A percentile compares a stretch with the other conserved stretches of the same genome.
These are phyloP conservation scores for Himalopsyche kuldschensis DNA, from an alignment of 2,888 invertebrate genomes.

Conservation along the genomic window DNA sequence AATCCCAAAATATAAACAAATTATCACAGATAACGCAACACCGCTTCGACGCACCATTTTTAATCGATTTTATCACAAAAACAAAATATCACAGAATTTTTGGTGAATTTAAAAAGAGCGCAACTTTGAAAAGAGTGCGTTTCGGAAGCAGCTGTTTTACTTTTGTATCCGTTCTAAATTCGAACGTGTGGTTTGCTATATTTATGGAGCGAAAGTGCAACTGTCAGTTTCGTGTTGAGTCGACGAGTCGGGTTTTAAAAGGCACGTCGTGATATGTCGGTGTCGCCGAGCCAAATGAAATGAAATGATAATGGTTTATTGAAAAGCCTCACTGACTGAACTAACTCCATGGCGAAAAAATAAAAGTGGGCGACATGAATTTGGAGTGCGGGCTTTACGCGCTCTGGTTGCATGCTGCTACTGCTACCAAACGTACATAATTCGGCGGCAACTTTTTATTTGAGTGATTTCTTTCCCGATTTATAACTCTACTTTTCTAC, in stretches of 20 bases:
- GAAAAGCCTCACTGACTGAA: conserved; percentile 34
- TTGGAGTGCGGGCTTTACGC: conserved; percentile 11
- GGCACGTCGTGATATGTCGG: conserved; percentile 29
- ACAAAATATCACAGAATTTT: background rate
- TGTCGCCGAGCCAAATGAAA: conserved; percentile 22
- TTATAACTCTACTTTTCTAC: too few species aligned
- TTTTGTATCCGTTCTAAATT: background rate
- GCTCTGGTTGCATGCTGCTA: conserved; percentile 7
- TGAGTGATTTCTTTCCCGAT: too few species aligned
- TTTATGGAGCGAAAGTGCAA: conserved; percentile 25
- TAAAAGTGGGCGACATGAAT: conserved; percentile 28
- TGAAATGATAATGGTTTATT: conserved; percentile 14
- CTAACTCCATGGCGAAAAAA: conserved; percentile 24
- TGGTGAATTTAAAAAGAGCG: background rate
- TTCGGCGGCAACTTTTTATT: background rate
- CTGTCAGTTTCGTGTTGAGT: conserved; percentile 44
- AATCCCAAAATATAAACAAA: conserved; percentile 33
- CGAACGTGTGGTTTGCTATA: background rate
- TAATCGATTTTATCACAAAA: conserved; percentile 3
- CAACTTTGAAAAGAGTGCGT: background rate
- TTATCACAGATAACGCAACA: conserved; percentile 29
- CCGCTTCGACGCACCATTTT: conserved; percentile 24
- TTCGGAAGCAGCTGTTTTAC: background rate
- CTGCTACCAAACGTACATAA: background rate
- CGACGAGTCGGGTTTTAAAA: conserved; percentile 33